A percentile compares a stretch with the other conserved stretches of the same genome.
These are phyloP conservation scores for Cheilosia pagana DNA, from an alignment of 2,888 invertebrate genomes.

Conservation along the genomic window DNA sequence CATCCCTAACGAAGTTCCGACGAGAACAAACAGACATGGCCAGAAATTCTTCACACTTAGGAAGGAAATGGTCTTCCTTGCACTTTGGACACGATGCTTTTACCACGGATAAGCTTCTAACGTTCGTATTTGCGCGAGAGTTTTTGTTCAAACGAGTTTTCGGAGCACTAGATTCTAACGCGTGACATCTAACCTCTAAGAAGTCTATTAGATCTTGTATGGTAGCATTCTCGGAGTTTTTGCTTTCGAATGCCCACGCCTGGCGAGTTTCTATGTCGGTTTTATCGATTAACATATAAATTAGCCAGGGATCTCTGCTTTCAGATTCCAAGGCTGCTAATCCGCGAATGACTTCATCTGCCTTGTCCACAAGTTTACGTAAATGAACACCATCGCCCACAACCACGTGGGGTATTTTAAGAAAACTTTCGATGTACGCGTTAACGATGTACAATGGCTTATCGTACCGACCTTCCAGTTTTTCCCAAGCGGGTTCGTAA, in stretches of 20 bases:
- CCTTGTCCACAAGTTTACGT: neutral
- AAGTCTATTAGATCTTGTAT: neutral
- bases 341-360: conserved; percentile 1
- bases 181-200: neutral
- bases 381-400: neutral
- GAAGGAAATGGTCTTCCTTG: neutral
- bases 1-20: neutral
- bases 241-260: neutral
- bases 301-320: conserved; percentile 9
- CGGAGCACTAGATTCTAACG: conserved; percentile 14
- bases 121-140: too few species aligned
- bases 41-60: neutral
- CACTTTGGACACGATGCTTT: conserved; percentile 1
- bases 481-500: too few species aligned
- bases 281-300: conserved; percentile 2
- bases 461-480: conserved; percentile 23
- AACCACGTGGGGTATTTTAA: neutral
- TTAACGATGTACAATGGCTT: conserved; percentile 12
- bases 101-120: neutral
- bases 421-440: neutral
- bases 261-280: conserved; percentile 6
- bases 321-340: neutral
- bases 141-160: neutral
- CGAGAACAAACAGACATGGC: neutral
- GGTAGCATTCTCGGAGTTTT: neutral